Percentiles rank a stretch among this genome's conserved stretches.
Evolutionary conservation across 2,797 vertebrate genomes (phyloP).

Genomic region (Cheirogaleus major): DNA sequence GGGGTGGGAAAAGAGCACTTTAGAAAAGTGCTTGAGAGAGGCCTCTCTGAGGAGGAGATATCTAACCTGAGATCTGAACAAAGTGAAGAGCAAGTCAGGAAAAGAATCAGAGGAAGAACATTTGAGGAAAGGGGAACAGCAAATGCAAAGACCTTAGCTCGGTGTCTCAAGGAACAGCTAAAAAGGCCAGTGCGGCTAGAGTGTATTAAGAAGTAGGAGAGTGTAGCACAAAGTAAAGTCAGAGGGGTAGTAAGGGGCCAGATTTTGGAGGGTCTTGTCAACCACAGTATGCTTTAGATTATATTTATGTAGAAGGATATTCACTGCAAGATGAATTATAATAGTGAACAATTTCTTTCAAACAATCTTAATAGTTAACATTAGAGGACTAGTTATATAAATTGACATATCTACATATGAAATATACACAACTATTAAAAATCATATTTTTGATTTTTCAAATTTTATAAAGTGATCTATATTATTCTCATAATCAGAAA

Average conservation of each 20-base stretch:
- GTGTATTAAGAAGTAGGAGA: background rate
- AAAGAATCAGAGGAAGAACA: background rate
- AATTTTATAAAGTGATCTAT: slow-evolving; percentile 4
- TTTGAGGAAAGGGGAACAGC: background rate
- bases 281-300: background rate
- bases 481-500: background rate
- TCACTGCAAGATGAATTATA: background rate
- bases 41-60: background rate
- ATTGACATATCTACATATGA: background rate
- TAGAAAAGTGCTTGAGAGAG: slow-evolving; percentile 14
- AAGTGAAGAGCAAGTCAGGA: slow-evolving; percentile 5
- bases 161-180: background rate
- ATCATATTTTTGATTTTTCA: slow-evolving; percentile 18
- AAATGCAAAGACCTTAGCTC: slow-evolving; percentile 22
- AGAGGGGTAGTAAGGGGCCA: background rate
- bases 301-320: background rate
- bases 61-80: slow-evolving; percentile 30
- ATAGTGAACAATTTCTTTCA: slow-evolving; percentile 34
- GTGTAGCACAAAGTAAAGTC: background rate
- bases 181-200: slow-evolving; percentile 21
- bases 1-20: background rate
- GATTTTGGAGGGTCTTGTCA: background rate
- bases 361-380: background rate
- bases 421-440: slow-evolving; percentile 41
- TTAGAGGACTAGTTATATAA: background rate